Evolutionary conservation across 1,140 invertebrate species (phyloP).

Genomic region (Halotydeus destructor): DNA sequence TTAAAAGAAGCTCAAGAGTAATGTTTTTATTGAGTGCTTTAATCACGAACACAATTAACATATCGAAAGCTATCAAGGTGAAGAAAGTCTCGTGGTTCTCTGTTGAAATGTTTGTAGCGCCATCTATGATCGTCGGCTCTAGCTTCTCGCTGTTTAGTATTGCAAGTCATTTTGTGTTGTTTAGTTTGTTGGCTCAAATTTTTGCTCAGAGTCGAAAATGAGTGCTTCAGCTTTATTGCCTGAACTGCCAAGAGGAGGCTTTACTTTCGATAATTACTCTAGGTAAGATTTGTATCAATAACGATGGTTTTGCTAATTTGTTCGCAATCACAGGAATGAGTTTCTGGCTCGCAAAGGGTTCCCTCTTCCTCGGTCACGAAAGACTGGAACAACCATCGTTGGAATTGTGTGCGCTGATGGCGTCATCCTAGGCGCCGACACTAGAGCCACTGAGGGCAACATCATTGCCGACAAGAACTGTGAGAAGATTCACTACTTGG

Average conservation of each 20-base stretch:
- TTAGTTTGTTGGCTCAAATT: too few relatives aligned
- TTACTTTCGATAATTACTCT: slow-evolving; percentile 62
- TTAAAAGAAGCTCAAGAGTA: too few relatives aligned
- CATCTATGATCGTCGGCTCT: too few relatives aligned
- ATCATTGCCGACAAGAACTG: slow-evolving; percentile 96
- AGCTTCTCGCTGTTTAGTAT: too few relatives aligned
- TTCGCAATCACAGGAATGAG: slow-evolving; percentile 35
- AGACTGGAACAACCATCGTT: slow-evolving; percentile 94
- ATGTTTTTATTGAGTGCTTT: too few relatives aligned
- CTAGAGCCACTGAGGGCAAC: slow-evolving; percentile 76
- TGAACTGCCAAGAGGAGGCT: slow-evolving; percentile 42
- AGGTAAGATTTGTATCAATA: slow-evolving; percentile 35
- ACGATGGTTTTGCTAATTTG: background rate
- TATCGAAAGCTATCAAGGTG: too few relatives aligned
- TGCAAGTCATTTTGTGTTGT: too few relatives aligned
- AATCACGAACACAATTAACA: too few relatives aligned
- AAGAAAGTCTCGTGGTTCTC: too few relatives aligned
- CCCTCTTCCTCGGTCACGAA: slow-evolving; percentile 55
- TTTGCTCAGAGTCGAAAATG: too few relatives aligned
- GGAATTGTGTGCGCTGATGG: slow-evolving; percentile 85
- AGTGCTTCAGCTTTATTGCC: slow-evolving; percentile 7
- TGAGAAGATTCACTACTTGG: slow-evolving; percentile 82
- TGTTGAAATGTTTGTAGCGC: too few relatives aligned
- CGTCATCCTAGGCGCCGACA: slow-evolving; percentile 90
- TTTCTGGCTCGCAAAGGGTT: slow-evolving; percentile 52